Evolutionary conservation across 2,113 vertebrate species (phyloP).

Genomic region (Prunella himalayana): DNA sequence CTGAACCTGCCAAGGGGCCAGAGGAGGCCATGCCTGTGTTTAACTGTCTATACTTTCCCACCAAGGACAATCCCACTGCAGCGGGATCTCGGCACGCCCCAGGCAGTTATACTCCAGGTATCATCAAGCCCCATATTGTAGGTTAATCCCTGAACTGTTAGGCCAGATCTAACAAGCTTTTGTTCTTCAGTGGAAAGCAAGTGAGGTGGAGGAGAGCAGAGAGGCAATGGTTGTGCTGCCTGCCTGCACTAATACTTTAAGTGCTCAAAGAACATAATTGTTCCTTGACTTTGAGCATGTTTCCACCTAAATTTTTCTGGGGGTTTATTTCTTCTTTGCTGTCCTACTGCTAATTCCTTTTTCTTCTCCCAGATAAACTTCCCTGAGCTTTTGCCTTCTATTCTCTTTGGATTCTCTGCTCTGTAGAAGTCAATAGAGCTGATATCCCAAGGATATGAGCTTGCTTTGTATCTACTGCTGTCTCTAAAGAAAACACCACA

Average conservation of each 20-base stretch:
- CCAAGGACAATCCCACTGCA: not conserved
- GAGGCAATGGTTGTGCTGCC: not conserved
- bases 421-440: not conserved
- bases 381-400: not conserved
- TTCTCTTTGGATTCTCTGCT: not conserved
- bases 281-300: not conserved
- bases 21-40: not conserved
- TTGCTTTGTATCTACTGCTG: not conserved
- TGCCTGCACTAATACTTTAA: not conserved
- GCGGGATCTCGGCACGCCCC: not conserved
- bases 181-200: not conserved
- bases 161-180: not conserved
- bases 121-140: not conserved
- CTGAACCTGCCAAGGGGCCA: fast-evolving
- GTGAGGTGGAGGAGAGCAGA: not conserved
- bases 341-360: not conserved
- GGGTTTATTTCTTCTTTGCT: not conserved
- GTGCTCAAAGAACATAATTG: fast-evolving
- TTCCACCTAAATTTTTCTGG: not conserved
- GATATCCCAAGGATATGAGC: not conserved
- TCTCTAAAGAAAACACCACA: not conserved
- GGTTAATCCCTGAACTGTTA: not conserved
- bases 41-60: not conserved
- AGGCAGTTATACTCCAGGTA: not conserved
- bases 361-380: not conserved